Evolutionary conservation across 2,888 invertebrate species (phyloP).

Genomic region (Mesoligia furuncula): DNA sequence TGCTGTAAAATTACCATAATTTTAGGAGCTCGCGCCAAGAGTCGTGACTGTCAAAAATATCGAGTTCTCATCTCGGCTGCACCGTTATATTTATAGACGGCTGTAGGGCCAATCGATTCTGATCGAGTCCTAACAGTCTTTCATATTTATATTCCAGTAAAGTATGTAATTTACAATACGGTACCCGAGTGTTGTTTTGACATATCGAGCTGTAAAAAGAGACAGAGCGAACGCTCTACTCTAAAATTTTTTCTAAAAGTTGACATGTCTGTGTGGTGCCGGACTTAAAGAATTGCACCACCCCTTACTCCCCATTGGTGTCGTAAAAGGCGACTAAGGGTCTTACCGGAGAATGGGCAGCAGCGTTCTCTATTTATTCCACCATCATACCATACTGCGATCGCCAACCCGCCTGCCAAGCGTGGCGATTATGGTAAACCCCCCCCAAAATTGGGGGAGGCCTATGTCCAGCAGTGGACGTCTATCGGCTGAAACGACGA

Average conservation of each 20-base stretch:
- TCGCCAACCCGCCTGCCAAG: too few species aligned
- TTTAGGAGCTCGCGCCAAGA: conserved; percentile 35
- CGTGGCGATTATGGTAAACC: too few species aligned
- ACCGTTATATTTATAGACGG: conserved; percentile 38
- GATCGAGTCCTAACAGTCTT: conserved; percentile 9
- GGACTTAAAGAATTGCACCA: too few species aligned
- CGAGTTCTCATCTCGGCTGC: conserved; percentile 26
- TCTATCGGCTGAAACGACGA: too few species aligned
- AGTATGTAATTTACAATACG: neutral
- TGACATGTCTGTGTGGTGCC: too few species aligned
- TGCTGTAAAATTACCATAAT: conserved; percentile 38
- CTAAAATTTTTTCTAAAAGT: neutral
- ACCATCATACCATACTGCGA: too few species aligned
- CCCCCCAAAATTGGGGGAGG: too few species aligned
- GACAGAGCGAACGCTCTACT: neutral
- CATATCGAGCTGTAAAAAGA: neutral
- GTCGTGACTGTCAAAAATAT: conserved; percentile 36
- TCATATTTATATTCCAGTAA: neutral
- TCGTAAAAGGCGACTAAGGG: too few species aligned
- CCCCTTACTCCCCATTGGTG: too few species aligned
- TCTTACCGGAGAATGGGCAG: too few species aligned
- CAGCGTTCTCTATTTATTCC: too few species aligned
- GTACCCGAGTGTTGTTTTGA: neutral
- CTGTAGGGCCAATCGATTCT: conserved; percentile 42
- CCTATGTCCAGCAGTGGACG: too few species aligned